phyloP scores from a whole-genome alignment of 2,113 vertebrate species.

The Petrocephalus zakoni region DNA sequence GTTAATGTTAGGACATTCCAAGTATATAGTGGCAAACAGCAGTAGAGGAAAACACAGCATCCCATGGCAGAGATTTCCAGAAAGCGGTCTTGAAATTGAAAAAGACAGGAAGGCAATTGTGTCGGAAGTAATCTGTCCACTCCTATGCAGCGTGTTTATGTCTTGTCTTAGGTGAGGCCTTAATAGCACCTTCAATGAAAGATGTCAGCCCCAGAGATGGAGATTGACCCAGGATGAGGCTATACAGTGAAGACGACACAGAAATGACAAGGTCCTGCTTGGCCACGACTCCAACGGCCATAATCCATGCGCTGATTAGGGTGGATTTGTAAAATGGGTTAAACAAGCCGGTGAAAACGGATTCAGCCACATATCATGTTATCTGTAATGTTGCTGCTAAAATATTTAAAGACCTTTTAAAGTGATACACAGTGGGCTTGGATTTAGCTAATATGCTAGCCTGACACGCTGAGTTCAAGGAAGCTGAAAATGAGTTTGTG shows the following conservation, averaged over 20 bases:
- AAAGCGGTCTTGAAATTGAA: not conserved
- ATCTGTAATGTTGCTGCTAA: not conserved
- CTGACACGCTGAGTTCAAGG: not conserved
- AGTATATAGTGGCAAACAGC: not conserved
- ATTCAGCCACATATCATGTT: not conserved
- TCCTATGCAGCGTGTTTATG: not conserved
- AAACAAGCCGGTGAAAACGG: not conserved
- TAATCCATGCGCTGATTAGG: not conserved
- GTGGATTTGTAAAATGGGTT: not conserved
- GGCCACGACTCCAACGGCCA: not conserved
- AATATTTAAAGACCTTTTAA: not conserved
- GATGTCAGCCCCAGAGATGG: not conserved
- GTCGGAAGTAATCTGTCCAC: not conserved
- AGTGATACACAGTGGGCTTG: not conserved
- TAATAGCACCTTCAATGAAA: not conserved
- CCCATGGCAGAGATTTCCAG: not conserved
- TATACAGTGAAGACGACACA: not conserved
- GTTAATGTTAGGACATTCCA: not conserved
- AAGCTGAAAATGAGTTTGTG: conserved; percentile 15
- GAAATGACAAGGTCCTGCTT: not conserved
- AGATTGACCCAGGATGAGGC: not conserved
- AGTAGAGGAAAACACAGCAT: not conserved
- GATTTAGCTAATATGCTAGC: not conserved
- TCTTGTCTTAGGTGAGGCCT: not conserved
- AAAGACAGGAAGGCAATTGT: conserved; percentile 14